Percentiles rank a stretch among this genome's conserved stretches.
phyloP scores from a whole-genome alignment of 30 jellyfish, hydroid and myxozoan species.

The Nemopilema nomurai region DNA sequence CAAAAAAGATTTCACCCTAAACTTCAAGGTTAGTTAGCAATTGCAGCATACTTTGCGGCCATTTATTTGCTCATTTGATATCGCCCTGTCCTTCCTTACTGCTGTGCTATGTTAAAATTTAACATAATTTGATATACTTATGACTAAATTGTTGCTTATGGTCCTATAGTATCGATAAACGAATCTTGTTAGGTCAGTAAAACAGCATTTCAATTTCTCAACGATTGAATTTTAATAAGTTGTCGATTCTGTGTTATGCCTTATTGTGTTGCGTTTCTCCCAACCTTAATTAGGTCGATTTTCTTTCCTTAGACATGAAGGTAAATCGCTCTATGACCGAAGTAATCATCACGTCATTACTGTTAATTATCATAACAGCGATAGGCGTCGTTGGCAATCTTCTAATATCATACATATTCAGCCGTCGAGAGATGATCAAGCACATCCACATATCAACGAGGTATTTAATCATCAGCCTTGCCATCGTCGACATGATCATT shows the following conservation, averaged over 20 bases:
- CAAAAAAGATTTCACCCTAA: no score
- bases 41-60: no score
- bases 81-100: no score
- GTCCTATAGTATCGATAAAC: no score
- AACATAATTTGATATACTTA: no score
- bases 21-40: no score
- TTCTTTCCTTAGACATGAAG: not conserved
- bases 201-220: no score
- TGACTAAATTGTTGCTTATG: no score
- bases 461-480: conserved; percentile 13
- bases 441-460: conserved; percentile 36
- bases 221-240: no score
- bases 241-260: not conserved
- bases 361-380: not conserved
- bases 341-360: not conserved
- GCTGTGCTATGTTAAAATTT: no score
- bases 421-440: not conserved
- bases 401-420: conserved; percentile 8
- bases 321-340: not conserved
- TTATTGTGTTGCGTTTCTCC: not conserved
- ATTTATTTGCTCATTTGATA: no score
- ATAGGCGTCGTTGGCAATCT: conserved; percentile 33
- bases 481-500: conserved; percentile 19
- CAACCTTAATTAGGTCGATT: not conserved
- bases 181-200: no score